phyloP scores from a whole-genome alignment of 1,140 invertebrate species.

The Neotoxoptera formosana region DNA sequence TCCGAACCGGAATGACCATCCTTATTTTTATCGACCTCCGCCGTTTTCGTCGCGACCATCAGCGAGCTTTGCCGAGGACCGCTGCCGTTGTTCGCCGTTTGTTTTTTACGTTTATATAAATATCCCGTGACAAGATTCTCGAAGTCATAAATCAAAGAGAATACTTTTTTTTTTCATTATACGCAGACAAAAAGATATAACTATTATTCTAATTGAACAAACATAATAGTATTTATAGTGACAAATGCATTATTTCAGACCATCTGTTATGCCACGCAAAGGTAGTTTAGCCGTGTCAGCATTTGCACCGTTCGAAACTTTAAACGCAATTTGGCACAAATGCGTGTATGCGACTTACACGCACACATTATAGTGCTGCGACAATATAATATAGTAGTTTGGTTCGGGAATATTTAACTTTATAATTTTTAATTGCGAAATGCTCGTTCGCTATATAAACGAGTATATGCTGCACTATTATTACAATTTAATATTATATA shows the following conservation, averaged over 20 bases:
- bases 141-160: constrained; percentile 26
- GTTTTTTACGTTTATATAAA: background rate
- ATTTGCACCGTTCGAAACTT: constrained; percentile 36
- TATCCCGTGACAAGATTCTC: background rate
- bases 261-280: constrained; percentile 30
- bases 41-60: background rate
- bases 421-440: background rate
- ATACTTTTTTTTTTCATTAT: constrained; percentile 34
- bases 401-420: background rate
- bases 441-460: too few relatives aligned
- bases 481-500: too few relatives aligned
- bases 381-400: constrained; percentile 29
- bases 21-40: background rate
- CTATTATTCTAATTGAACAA: constrained; percentile 42
- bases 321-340: constrained; percentile 18
- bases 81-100: background rate
- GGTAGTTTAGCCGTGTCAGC: constrained; percentile 19
- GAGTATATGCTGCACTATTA: too few relatives aligned
- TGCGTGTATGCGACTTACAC: background rate
- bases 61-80: background rate
- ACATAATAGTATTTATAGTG: constrained; percentile 39
- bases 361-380: background rate
- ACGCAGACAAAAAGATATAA: background rate
- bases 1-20: background rate
- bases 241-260: constrained; percentile 38